These are phyloP conservation scores for Chrysodeixis includens DNA, from an alignment of 2,888 invertebrate species.

Conservation along the genomic window DNA sequence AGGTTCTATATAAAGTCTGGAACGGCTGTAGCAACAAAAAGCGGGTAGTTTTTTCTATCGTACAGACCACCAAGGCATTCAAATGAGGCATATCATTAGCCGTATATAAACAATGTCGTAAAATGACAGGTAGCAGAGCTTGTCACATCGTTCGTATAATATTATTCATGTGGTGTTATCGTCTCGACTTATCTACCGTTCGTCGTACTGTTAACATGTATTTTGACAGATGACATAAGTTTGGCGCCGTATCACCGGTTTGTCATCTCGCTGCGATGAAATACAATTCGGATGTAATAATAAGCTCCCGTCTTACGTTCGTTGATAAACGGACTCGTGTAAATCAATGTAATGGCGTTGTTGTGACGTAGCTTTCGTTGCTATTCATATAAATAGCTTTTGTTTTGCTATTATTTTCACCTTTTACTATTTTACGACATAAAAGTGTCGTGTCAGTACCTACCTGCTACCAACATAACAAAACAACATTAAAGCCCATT, in stretches of 20 bases:
- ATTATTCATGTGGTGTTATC: slow-evolving; percentile 78
- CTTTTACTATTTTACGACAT: slow-evolving; percentile 19
- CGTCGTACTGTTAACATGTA: slow-evolving; percentile 85
- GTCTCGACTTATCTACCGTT: slow-evolving; percentile 71
- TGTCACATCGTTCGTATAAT: slow-evolving; percentile 79
- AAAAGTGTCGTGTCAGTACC: slow-evolving; percentile 21
- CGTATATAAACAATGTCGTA: slow-evolving; percentile 84
- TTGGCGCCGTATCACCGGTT: slow-evolving; percentile 81
- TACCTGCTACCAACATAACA: too few relatives aligned
- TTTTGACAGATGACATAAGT: slow-evolving; percentile 90
- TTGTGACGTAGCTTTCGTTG: slow-evolving; percentile 51
- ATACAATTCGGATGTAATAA: slow-evolving; percentile 87
- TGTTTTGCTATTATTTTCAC: slow-evolving; percentile 48
- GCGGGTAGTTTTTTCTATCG: slow-evolving; percentile 69
- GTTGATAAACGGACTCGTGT: slow-evolving; percentile 77
- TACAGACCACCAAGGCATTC: slow-evolving; percentile 85
- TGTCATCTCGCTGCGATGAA: slow-evolving; percentile 83
- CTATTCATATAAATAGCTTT: slow-evolving; percentile 50
- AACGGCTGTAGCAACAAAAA: slow-evolving; percentile 64
- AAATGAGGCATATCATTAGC: slow-evolving; percentile 86
- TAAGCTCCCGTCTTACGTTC: slow-evolving; percentile 88
- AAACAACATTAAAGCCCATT: slow-evolving; percentile 9
- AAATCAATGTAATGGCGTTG: slow-evolving; percentile 79
- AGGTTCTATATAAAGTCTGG: slow-evolving; percentile 31
- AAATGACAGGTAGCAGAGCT: slow-evolving; percentile 84